phyloP scores from a whole-genome alignment of 2,113 vertebrate genomes.

The Cyphomyrus plagiostoma region DNA sequence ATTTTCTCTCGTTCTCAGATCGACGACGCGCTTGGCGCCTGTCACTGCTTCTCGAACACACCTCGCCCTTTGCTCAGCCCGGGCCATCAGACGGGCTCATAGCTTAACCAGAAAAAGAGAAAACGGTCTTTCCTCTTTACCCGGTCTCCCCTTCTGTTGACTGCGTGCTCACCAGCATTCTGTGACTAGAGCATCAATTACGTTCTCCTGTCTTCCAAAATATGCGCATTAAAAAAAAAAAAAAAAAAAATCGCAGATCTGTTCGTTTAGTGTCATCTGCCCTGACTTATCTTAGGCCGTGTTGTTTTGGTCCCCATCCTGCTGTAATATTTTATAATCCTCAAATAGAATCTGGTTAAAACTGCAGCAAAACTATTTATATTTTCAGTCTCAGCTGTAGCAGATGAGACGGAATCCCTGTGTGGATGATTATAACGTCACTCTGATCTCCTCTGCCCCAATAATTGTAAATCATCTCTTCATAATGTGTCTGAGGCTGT shows the following conservation, averaged over 20 bases:
- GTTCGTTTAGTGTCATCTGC: not conserved
- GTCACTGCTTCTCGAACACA: not conserved
- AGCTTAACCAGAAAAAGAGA: not conserved
- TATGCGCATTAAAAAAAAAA: not conserved
- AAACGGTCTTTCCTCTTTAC: not conserved
- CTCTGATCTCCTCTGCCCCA: constrained; percentile 91
- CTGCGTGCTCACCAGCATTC: not conserved
- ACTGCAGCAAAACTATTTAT: constrained; percentile 71
- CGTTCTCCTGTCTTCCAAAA: not conserved
- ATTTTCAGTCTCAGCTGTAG: constrained; percentile 76
- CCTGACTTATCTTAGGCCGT: constrained; percentile 29
- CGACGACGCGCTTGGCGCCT: not conserved
- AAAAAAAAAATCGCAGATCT: constrained; percentile 2
- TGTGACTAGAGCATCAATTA: constrained; percentile 31
- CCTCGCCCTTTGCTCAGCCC: not conserved
- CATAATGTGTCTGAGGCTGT: constrained; percentile 93
- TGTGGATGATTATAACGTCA: constrained; percentile 96
- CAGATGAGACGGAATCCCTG: constrained; percentile 82
- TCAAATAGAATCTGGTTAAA: constrained; percentile 69
- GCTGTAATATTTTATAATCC: constrained; percentile 50
- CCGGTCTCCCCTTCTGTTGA: not conserved
- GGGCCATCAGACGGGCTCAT: not conserved
- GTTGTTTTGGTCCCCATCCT: constrained; percentile 33
- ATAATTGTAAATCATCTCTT: constrained; percentile 97
- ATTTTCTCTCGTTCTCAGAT: not conserved